phyloP scores from a whole-genome alignment of 2,797 vertebrate species.

The Pachyuromys duprasi region DNA sequence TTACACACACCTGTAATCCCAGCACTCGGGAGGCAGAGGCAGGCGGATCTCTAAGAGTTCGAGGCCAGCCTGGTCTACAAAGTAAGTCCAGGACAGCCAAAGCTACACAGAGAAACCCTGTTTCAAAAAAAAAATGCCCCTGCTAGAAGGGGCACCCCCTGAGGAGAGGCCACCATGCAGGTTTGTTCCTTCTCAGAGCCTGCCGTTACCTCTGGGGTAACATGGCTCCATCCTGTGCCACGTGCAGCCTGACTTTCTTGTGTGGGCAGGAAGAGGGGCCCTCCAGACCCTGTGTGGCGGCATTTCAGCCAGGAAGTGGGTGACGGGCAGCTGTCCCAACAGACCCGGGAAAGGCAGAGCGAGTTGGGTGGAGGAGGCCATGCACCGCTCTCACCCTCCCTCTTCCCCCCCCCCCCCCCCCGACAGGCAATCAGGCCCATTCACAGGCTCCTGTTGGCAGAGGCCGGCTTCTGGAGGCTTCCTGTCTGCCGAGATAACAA shows the following conservation, averaged over 20 bases:
- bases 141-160: not conserved
- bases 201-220: not conserved
- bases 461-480: not conserved
- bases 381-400: not conserved
- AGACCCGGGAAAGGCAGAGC: too few species aligned
- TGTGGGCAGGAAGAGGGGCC: not conserved
- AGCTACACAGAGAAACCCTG: too few species aligned
- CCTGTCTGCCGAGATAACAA: constrained; percentile 4
- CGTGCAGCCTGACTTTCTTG: not conserved
- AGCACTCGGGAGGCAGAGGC: too few species aligned
- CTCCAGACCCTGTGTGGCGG: not conserved
- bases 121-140: not conserved
- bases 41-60: too few species aligned
- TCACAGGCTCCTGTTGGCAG: not conserved
- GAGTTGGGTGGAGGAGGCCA: not conserved
- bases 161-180: not conserved
- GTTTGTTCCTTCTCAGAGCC: not conserved
- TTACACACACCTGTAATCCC: too few species aligned
- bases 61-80: too few species aligned
- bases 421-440: constrained; percentile 5
- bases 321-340: not conserved
- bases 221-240: not conserved
- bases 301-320: not conserved
- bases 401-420: not conserved
- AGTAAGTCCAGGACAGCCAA: too few species aligned